phyloP scores from a whole-genome alignment of 2,797 vertebrate genomes.

The Sebastolobus altivelis region DNA sequence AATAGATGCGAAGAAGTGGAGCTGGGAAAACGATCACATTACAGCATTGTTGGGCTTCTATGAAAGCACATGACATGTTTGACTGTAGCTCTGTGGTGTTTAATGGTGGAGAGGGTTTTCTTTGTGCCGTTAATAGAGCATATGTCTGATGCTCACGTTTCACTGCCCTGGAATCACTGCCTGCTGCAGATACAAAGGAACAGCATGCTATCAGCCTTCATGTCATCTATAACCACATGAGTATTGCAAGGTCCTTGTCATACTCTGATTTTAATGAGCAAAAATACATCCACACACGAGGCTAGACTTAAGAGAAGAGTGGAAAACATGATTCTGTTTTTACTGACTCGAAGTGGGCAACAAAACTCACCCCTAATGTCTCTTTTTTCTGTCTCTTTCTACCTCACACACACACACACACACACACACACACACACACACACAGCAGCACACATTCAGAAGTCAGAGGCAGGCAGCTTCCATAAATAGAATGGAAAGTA shows the following conservation, averaged over 20 bases:
- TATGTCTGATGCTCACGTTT: slow-evolving; percentile 34
- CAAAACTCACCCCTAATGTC: slow-evolving; percentile 7
- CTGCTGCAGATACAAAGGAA: slow-evolving; percentile 38
- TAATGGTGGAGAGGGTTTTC: slow-evolving; percentile 32
- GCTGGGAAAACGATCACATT: slow-evolving; percentile 48
- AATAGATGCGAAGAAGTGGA: slow-evolving; percentile 44
- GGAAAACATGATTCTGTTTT: slow-evolving; percentile 33
- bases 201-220: slow-evolving; percentile 27
- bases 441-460: background rate
- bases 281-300: slow-evolving; percentile 4
- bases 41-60: slow-evolving; percentile 40
- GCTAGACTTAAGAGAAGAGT: background rate
- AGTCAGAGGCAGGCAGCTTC: slow-evolving; percentile 29
- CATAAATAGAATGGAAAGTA: slow-evolving; percentile 68
- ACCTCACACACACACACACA: slow-evolving; percentile 4
- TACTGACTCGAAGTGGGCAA: slow-evolving; percentile 38
- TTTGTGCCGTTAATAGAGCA: slow-evolving; percentile 23
- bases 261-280: slow-evolving; percentile 55
- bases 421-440: background rate
- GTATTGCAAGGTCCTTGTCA: slow-evolving; percentile 30
- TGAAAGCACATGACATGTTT: slow-evolving; percentile 44
- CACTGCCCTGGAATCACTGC: slow-evolving; percentile 28
- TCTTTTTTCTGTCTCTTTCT: background rate
- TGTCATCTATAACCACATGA: slow-evolving; percentile 34
- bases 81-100: slow-evolving; percentile 44